Evolutionary conservation across 2,797 vertebrate species (phyloP).

Genomic region (Gymnodraco acuticeps): DNA sequence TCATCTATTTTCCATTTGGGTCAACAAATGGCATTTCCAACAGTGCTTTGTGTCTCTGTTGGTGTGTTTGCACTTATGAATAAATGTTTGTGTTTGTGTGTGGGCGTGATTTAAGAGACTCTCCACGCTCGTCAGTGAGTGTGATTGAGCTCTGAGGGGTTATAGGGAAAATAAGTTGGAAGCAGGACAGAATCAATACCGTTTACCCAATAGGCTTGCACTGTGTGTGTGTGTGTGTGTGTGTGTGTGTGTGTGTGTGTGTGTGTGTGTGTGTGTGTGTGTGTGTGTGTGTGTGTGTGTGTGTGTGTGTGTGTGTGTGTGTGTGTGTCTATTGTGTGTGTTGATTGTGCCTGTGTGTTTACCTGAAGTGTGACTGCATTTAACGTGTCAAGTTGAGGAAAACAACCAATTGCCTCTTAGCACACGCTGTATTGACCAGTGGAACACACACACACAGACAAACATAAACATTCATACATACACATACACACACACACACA

Average conservation of each 20-base stretch:
- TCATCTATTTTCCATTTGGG: constrained; percentile 49
- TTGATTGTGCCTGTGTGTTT: constrained; percentile 52
- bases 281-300: constrained; percentile 19
- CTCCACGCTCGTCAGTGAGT: constrained; percentile 68
- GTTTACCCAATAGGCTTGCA: constrained; percentile 77
- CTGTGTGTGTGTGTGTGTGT: neutral
- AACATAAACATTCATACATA: too few species aligned
- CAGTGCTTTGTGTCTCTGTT: constrained; percentile 19
- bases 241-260: neutral
- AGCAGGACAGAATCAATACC: constrained; percentile 85
- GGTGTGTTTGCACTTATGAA: constrained; percentile 50
- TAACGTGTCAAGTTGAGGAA: constrained; percentile 85
- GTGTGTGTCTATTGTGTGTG: constrained; percentile 13
- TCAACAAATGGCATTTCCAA: constrained; percentile 36
- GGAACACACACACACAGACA: constrained; percentile 54
- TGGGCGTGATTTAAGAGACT: constrained; percentile 68
- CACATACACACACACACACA: constrained; percentile 48
- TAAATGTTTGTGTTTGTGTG: constrained; percentile 60
- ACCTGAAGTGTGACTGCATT: constrained; percentile 85
- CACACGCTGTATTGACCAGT: constrained; percentile 80
- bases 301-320: neutral
- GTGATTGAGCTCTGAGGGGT: constrained; percentile 75
- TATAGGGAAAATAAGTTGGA: constrained; percentile 78
- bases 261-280: neutral
- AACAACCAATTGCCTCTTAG: constrained; percentile 86